Evolutionary conservation across 2,888 invertebrate genomes (phyloP), one percentile per base, ranked within the genome.

Genomic region (Auanema sp.): DNA sequence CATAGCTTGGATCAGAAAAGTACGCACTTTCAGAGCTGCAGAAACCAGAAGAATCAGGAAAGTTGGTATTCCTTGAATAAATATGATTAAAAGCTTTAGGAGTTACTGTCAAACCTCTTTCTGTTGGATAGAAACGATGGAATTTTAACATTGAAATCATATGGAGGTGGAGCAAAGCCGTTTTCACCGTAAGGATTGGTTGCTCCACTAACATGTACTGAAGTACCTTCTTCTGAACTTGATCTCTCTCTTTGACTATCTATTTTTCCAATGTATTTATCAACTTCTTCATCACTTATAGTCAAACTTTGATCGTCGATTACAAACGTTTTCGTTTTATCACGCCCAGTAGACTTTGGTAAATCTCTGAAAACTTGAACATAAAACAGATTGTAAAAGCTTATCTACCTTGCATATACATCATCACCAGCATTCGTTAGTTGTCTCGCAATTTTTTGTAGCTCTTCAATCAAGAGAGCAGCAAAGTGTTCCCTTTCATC

Each of bases 91-190:
- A n/a, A n/a, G n/a, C 43, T 43, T 14, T 12, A 12, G 43, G 43
- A n/a, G 14, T 12, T 12, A 43, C 43, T 43, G 14, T 43, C 33
- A 8, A 33, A 33, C 47, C 52, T 52, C 6, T n/a, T 16, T 24
- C 21, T 52, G 52, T 16, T 52, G 6, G 24, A 52, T 8, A 24
- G 24, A 8, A 18, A 21, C 12, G 16, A 25, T 16, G 62, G 62
- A 23, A 62, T 56, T 4, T 33, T 23, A 2, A 62, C 40, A 41
- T 62, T 62, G 12, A 58, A 53, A n/a, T 53, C 53, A 16, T 60
- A 58, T 21, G 71, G 71, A 1, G 69, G 71, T n/a, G 73, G 69
- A 3, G 67, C 73, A 47, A 73, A 69, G 6, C 67, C 67, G 24
- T 65, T 62, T 10, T 24, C 56, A 21, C 69, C 69, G 42, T 69